phyloP scores from a whole-genome alignment of 2,888 invertebrate species.

The Pimpla rufipes region DNA sequence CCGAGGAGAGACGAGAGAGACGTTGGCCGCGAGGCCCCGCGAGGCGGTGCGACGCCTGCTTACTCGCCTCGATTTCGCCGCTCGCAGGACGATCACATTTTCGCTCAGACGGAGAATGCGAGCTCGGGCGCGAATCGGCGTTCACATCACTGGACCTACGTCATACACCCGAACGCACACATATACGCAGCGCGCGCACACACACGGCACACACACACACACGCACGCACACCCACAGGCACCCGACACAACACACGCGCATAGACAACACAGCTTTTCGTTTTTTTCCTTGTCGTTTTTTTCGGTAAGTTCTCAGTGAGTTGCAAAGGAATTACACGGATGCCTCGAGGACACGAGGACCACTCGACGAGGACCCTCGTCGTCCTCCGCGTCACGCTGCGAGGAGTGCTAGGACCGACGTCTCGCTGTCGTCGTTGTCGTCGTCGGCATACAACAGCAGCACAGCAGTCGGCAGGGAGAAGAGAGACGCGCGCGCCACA shows the following conservation, averaged over 20 bases:
- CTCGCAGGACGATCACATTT: slow-evolving; percentile 65
- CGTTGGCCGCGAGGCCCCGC: slow-evolving; percentile 53
- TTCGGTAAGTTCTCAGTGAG: background rate
- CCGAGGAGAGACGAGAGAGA: slow-evolving; percentile 7
- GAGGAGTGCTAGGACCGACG: slow-evolving; percentile 38
- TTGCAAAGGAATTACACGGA: background rate
- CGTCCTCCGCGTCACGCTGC: slow-evolving; percentile 55
- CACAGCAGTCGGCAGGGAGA: slow-evolving; percentile 44
- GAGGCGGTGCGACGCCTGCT: slow-evolving; percentile 50
- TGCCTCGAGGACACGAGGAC: slow-evolving; percentile 44
- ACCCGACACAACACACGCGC: slow-evolving; percentile 23
- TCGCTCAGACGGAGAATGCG: slow-evolving; percentile 39
- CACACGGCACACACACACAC: slow-evolving; percentile 6
- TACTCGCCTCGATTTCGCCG: slow-evolving; percentile 55
- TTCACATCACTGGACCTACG: slow-evolving; percentile 36
- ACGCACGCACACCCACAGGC: background rate
- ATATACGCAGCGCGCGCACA: slow-evolving; percentile 1
- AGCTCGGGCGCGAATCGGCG: background rate
- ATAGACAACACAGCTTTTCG: slow-evolving; percentile 2
- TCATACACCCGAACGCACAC: slow-evolving; percentile 33
- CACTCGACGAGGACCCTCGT: slow-evolving; percentile 50
- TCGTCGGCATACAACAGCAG: slow-evolving; percentile 34
- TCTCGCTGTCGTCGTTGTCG: slow-evolving; percentile 23
- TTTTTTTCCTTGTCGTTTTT: background rate
- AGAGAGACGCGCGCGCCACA: slow-evolving; percentile 63